Evolutionary conservation across 1,140 invertebrate genomes (phyloP).

Genomic region (Leptopilina boulardi): DNA sequence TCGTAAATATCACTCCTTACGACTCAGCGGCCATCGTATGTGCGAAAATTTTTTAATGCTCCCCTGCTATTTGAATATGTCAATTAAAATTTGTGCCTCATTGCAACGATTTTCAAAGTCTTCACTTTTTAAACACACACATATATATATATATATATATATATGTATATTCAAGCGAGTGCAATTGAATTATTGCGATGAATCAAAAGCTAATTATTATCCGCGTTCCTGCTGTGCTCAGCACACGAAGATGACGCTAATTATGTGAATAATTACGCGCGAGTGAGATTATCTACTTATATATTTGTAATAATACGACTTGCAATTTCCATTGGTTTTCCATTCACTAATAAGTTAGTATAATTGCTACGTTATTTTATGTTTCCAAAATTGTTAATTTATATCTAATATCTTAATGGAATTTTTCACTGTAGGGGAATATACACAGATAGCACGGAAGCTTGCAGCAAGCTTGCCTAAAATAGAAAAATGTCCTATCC

Average conservation of each 20-base stretch:
- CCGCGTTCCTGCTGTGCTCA: background rate
- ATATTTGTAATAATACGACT: background rate
- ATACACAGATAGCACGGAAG: too few species aligned
- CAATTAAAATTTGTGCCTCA: constrained; percentile 27
- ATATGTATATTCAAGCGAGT: background rate
- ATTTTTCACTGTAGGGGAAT: too few species aligned
- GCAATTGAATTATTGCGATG: background rate
- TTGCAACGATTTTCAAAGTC: background rate
- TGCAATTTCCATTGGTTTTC: background rate
- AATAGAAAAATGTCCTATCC: too few species aligned
- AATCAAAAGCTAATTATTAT: background rate
- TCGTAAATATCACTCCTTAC: constrained; percentile 18
- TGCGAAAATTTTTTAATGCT: constrained; percentile 30
- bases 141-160: too few species aligned
- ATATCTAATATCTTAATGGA: too few species aligned
- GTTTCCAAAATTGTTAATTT: too few species aligned
- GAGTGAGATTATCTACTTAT: background rate
- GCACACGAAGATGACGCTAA: background rate
- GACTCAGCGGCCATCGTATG: constrained; percentile 23
- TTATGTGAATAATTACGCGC: background rate
- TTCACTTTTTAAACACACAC: background rate
- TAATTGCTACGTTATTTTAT: too few species aligned
- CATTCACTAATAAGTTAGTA: too few species aligned
- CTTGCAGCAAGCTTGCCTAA: too few species aligned
- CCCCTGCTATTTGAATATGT: constrained; percentile 26